Base-by-base conservation (phyloP, 2,113 vertebrate species). In the Gymnogyps californianus region DNA sequence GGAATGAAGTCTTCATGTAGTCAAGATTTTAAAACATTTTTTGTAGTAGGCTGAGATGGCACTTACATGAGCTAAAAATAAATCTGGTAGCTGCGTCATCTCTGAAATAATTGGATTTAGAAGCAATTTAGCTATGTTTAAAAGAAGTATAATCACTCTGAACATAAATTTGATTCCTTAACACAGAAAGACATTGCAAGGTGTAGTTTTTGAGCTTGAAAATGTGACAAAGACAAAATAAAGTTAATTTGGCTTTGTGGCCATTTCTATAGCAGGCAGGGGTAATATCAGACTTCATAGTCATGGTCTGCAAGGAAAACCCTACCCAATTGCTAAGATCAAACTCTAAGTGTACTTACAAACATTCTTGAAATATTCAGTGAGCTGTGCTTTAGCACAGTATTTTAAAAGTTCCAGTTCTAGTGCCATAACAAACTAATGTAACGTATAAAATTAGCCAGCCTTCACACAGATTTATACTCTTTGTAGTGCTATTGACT, bases 21-120 rank as follows among this genome's bases (percentile, higher is more conserved):
- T 40, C 38, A 61, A 52, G 54, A 83, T 59, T 89, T 76, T 74
- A 65, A 83, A 91, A 61, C 6, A 9, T 38, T 92, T 90, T 80
- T 83, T 28, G 13, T 66, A 65, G 64, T 46, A 78, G 72, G 44
- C 54, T 81, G 64, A 93, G 72, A 77, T 40, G 21, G 31, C 13
- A 80, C 9, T 80, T 61, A 89, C 8, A 74, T 14, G 16, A 95
- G 42, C 90, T 66, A 95, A 89, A 67, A 93, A 94, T 91, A 97
- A 93, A 74, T 65, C 64, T 87, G 49, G 21, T 61, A 81, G 54
- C 76, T 89, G 36, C 2, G 2, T 94, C 64, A 84, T 93, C 42
- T 74, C 67, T 81, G 65, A 93, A 94, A 87, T 77, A 93, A 93
- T 58, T 78, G 11, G 24, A 89, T 89, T 94, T 87, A 83, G 84